phyloP scores from a whole-genome alignment of 2,888 invertebrate genomes.

The Trachelus stipa region DNA sequence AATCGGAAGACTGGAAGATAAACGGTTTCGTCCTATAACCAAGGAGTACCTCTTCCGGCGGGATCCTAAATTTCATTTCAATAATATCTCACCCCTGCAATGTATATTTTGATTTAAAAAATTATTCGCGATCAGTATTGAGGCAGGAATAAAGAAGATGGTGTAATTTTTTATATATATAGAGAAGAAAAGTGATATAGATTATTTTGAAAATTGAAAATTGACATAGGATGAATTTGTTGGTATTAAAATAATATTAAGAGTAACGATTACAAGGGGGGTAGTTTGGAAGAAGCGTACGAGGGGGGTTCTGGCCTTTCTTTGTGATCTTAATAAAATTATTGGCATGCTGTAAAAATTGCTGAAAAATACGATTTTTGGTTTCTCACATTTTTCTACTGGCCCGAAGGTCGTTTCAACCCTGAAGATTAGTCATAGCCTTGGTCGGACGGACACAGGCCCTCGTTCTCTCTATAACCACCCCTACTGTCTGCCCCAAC shows the following conservation, averaged over 20 bases:
- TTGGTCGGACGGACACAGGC: conserved; percentile 5
- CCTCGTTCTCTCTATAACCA: not conserved
- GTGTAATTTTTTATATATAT: not conserved
- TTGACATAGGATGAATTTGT: not conserved
- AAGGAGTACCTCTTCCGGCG: conserved; percentile 16
- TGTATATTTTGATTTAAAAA: not conserved
- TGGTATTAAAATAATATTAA: not conserved
- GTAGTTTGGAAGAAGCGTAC: not conserved
- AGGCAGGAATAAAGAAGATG: not conserved
- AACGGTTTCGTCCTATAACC: conserved; percentile 49
- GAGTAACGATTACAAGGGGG: not conserved
- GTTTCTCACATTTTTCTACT: not conserved
- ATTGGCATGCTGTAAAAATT: not conserved
- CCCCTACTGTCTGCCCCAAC: conserved; percentile 12
- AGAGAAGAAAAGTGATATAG: not conserved
- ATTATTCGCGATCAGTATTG: not conserved
- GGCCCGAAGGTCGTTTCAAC: not conserved
- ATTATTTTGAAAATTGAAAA: not conserved
- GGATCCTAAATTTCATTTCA: conserved; percentile 19
- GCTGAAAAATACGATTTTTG: not conserved
- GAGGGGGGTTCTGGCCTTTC: not conserved
- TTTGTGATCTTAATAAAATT: not conserved
- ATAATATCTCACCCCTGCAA: conserved; percentile 10
- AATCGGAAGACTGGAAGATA: conserved; percentile 50
- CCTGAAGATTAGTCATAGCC: conserved; percentile 18